Conservation (phyloP, 2,888 invertebrate species). For the Pediacus dermestoides region DNA sequence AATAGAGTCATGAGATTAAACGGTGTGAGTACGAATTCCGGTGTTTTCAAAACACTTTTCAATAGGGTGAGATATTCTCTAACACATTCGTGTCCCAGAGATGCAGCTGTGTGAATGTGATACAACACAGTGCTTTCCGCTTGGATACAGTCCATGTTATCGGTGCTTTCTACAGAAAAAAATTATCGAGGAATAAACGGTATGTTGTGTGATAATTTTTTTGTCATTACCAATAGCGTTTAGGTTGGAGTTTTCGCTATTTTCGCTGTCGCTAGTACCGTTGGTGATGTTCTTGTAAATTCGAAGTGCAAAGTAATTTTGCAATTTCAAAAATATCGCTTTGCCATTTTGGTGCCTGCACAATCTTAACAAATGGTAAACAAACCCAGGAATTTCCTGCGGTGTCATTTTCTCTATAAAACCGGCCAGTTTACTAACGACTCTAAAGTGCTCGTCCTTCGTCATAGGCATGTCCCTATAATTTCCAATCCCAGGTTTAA, state of each 20-base stretch:
- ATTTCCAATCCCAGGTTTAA: constrained; percentile 13
- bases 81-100: constrained; percentile 48
- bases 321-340: constrained; percentile 41
- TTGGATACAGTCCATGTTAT: constrained; percentile 54
- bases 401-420: constrained; percentile 58
- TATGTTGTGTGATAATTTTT: too few relatives aligned
- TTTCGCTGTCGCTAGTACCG: constrained; percentile 22
- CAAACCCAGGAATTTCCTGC: constrained; percentile 62
- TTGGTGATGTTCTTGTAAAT: constrained; percentile 36
- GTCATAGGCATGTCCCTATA: constrained; percentile 58
- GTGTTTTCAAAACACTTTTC: constrained; percentile 54
- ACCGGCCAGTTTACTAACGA: constrained; percentile 61
- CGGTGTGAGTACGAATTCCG: constrained; percentile 60
- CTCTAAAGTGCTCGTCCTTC: constrained; percentile 57
- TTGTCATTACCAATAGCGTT: constrained; percentile 41
- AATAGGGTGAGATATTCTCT: constrained; percentile 50
- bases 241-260: constrained; percentile 36
- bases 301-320: constrained; percentile 43
- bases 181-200: too few relatives aligned
- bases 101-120: constrained; percentile 53
- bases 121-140: constrained; percentile 61
- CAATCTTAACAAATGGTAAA: constrained; percentile 64
- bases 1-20: constrained; percentile 62
- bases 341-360: constrained; percentile 49
- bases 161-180: constrained; percentile 44